Conservation (phyloP, 2,888 invertebrate species). For the Cephus pygmeus region DNA sequence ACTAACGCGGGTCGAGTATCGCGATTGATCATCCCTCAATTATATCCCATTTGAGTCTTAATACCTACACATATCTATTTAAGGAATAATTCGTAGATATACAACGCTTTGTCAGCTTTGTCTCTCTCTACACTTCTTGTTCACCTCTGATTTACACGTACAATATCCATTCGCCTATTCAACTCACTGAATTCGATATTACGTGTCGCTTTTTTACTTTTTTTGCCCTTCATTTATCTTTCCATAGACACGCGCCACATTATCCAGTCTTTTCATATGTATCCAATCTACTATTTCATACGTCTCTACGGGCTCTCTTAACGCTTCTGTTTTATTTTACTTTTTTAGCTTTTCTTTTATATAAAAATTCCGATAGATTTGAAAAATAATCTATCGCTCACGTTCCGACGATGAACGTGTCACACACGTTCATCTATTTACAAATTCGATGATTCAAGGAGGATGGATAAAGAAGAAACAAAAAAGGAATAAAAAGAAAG, state of each 20-base stretch:
- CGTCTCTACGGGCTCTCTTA: not conserved
- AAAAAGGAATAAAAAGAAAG: not conserved
- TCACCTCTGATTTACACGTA: not conserved
- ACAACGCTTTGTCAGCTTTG: not conserved
- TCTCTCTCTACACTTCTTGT: not conserved
- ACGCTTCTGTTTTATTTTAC: not conserved
- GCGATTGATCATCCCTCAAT: not conserved
- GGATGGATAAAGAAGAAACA: not conserved
- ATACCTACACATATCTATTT: not conserved
- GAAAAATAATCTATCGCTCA: slow-evolving; percentile 44
- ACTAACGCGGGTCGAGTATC: not conserved
- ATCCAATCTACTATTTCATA: not conserved
- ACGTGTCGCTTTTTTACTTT: not conserved
- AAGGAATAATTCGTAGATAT: not conserved
- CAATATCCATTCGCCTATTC: not conserved
- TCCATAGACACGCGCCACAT: too few relatives aligned
- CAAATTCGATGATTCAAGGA: not conserved
- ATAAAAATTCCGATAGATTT: slow-evolving; percentile 39
- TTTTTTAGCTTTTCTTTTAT: slow-evolving; percentile 22
- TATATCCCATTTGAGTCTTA: not conserved
- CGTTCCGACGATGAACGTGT: slow-evolving; percentile 30
- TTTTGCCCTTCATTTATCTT: too few relatives aligned
- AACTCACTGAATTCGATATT: not conserved
- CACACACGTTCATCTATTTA: slow-evolving; percentile 20
- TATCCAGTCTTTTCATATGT: not conserved